Evolutionary conservation across 2,888 invertebrate genomes (phyloP).

Genomic region (Punctoribates punctum): DNA sequence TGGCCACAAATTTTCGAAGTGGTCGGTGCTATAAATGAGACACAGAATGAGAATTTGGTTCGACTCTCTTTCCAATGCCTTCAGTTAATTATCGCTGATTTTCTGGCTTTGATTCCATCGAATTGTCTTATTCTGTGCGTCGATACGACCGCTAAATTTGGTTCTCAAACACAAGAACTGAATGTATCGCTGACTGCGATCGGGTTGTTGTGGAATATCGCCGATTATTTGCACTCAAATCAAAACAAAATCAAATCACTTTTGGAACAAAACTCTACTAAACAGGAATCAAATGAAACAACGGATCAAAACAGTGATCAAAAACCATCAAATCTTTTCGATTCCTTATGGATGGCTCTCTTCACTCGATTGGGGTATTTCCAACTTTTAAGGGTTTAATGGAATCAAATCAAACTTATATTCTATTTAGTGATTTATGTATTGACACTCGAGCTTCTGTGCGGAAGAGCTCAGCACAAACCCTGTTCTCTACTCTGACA

Average conservation of each 20-base stretch:
- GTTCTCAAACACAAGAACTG: slow-evolving; percentile 89
- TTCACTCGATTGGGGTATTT: slow-evolving; percentile 62
- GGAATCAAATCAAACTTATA: no score
- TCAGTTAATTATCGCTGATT: slow-evolving; percentile 90
- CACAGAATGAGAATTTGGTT: slow-evolving; percentile 86
- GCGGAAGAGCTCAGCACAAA: slow-evolving; percentile 93
- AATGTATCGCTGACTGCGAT: slow-evolving; percentile 97
- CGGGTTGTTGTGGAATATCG: slow-evolving; percentile 97
- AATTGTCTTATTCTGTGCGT: slow-evolving; percentile 84
- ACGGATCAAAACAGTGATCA: not conserved
- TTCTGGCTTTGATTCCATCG: slow-evolving; percentile 86
- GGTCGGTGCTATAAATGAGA: slow-evolving; percentile 88
- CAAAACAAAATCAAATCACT: slow-evolving; percentile 61
- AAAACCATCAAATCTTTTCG: slow-evolving; percentile 62
- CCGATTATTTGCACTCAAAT: slow-evolving; percentile 94
- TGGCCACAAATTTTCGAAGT: slow-evolving; percentile 93
- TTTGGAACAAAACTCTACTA: slow-evolving; percentile 57
- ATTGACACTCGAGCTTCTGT: slow-evolving; percentile 94
- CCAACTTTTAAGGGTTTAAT: not conserved
- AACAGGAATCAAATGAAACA: not conserved
- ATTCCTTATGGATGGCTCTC: slow-evolving; percentile 93
- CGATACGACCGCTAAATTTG: slow-evolving; percentile 90
- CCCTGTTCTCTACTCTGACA: slow-evolving; percentile 92
- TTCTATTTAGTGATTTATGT: slow-evolving; percentile 86
- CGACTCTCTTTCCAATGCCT: slow-evolving; percentile 93